Evolutionary conservation across 1,140 invertebrate genomes (phyloP), one percentile per base, ranked within the genome.

Genomic region (Lepidurus couesii): DNA sequence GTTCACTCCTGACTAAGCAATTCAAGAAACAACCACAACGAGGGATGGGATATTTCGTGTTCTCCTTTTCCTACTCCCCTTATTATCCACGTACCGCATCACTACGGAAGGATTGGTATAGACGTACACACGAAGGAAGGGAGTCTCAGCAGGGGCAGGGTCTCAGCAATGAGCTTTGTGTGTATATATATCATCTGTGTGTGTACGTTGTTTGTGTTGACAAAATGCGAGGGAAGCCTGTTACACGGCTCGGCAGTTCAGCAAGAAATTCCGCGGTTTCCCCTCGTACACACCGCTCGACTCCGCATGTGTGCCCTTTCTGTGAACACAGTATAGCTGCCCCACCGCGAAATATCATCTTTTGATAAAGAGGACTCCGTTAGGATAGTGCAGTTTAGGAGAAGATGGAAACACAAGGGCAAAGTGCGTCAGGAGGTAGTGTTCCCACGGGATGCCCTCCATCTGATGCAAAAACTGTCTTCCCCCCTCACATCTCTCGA

Each of bases 121-220:
- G 16, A 16, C 53, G 53, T 65, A 65, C 21, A 4, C 8, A 65
- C 21, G 21, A 7, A 21, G 53, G 21, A 65, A 13, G 8, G 8
- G 53, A 65, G 53, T 13, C 16, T 7, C 6, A 16, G 53, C 6
- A 16, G 21, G 21, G 9, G 53, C 8, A 21, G 53, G 8, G 7
- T 65, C 53, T 65, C 53, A 21, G 21, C 53, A 65, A 65, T 65
- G 53, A 65, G 21, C 9, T 65, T n/a, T 65, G 53, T 34, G 21
- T 65, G 53, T 24, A 24, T 24, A 24, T 24, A 24, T 24, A 24
- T 24, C 24, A 24, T 24, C 24, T 65, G 53, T 34, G 21, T 65
- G 53, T 65, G 53, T 65, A 65, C 53, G 53, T 65, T 13, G 53
- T 65, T 34, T 65, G 8, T 65, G 53, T 65, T 65, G 53, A 65